Evolutionary conservation across 2,113 vertebrate species (phyloP).

Genomic region (Daphoenositta chrysoptera): DNA sequence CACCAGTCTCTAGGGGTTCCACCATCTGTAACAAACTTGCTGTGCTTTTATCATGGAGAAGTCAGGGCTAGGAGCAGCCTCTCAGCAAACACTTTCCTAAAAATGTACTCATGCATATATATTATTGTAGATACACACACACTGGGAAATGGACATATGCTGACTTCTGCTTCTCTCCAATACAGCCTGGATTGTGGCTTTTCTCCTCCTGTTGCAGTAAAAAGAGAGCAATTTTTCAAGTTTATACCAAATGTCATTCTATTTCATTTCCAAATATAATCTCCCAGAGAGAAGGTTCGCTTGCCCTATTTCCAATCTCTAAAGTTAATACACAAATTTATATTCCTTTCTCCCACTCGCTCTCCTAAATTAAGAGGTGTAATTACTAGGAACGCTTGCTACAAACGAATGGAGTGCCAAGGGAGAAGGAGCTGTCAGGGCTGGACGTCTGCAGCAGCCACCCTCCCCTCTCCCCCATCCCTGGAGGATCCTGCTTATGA

Average conservation of each 20-base stretch:
- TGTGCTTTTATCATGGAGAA: neutral
- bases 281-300: conserved; percentile 51
- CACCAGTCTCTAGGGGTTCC: neutral
- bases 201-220: conserved; percentile 45
- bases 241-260: conserved; percentile 59
- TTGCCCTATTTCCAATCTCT: conserved; percentile 61
- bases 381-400: conserved; percentile 63
- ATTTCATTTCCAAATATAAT: conserved; percentile 64
- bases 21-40: neutral
- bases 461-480: conserved; percentile 1
- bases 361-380: conserved; percentile 67
- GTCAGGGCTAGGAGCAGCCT: neutral
- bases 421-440: conserved; percentile 51
- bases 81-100: neutral
- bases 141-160: conserved; percentile 19
- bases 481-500: conserved; percentile 11
- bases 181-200: conserved; percentile 8
- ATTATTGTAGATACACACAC: neutral
- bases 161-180: conserved; percentile 51
- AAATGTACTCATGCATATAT: neutral
- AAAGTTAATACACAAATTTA: conserved; percentile 68
- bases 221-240: conserved; percentile 64
- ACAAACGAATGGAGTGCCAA: conserved; percentile 18
- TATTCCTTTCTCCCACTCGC: conserved; percentile 67
- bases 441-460: conserved; percentile 17